Evolutionary conservation across 2,797 vertebrate genomes (phyloP), one percentile per base, ranked within the genome.

Genomic region (Micropoecilia bifurca): DNA sequence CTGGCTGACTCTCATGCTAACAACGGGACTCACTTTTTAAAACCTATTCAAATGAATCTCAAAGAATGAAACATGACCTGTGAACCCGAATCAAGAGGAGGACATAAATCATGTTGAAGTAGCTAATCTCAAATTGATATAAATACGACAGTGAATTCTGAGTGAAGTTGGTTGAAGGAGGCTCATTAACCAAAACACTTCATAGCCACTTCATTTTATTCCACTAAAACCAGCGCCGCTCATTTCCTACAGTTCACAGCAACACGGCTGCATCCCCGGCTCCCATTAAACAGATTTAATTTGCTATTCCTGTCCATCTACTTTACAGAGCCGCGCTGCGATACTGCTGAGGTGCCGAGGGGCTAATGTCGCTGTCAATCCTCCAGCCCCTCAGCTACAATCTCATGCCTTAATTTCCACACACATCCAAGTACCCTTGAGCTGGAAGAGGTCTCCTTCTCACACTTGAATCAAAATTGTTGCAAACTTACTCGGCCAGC

Each of bases 121-220:
- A 85, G 83, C 77, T 90, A 33, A 68, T 87, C 87, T 91, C 77
- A 84, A 80, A 91, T 79, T 84, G 83, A 90, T 91, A 84, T 87
- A 90, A 93, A 91, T 88, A 89, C 82, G 86, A 63, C 82, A 41
- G 59, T 80, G 79, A 74, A 76, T 87, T 86, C 81, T 68, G 81
- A 76, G 68, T 90, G 78, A 86, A 91, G 93, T 90, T 85, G 85
- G 83, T 76, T 90, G 79, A 86, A 91, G 93, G 89, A 83, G 85
- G 83, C 79, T 88, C 84, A 94, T 93, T 93, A 93, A 92, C 88
- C 92, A 93, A 90, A 93, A 93, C 92, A 94, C 91, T 94, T 84
- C 88, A 93, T 22, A 82, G 59, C 80, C 89, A 88, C 90, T 94
- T 90, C 69, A 93, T 91, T 89, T 88, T 46, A 86, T 88, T 78